phyloP scores from a whole-genome alignment of 2,797 vertebrate species.

The Zenarchopterus dispar region DNA sequence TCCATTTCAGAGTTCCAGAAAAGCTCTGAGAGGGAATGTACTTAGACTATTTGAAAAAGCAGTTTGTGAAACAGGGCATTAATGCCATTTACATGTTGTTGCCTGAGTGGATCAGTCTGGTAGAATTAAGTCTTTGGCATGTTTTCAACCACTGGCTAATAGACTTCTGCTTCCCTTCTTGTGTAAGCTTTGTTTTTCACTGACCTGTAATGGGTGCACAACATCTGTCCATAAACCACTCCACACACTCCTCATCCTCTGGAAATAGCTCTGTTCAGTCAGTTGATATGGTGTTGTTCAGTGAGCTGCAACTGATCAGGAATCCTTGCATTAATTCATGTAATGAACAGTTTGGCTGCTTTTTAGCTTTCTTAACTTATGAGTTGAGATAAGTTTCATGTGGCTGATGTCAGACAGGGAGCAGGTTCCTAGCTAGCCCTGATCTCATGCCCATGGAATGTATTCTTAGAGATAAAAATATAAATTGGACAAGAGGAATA shows the following conservation, averaged over 20 bases:
- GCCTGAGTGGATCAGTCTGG: too few relatives aligned
- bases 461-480: conserved; percentile 53
- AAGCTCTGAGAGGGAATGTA: too few relatives aligned
- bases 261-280: neutral
- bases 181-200: neutral
- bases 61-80: neutral
- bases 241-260: neutral
- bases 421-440: conserved; percentile 7
- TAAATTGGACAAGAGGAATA: conserved; percentile 38
- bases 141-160: neutral
- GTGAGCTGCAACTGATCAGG: neutral
- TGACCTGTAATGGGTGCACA: too few relatives aligned
- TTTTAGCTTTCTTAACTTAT: conserved; percentile 2
- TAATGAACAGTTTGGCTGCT: neutral
- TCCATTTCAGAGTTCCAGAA: too few relatives aligned
- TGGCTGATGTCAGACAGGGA: conserved; percentile 17
- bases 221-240: neutral
- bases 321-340: neutral
- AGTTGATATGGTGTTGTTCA: conserved; percentile 2
- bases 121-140: neutral
- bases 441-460: conserved; percentile 36
- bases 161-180: too few relatives aligned
- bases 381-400: conserved; percentile 6
- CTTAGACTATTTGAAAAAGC: neutral
- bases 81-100: too few relatives aligned